Evolutionary conservation across 2,888 invertebrate genomes (phyloP), one percentile per base, ranked within the genome.

Genomic region (Sympetrum striolatum): DNA sequence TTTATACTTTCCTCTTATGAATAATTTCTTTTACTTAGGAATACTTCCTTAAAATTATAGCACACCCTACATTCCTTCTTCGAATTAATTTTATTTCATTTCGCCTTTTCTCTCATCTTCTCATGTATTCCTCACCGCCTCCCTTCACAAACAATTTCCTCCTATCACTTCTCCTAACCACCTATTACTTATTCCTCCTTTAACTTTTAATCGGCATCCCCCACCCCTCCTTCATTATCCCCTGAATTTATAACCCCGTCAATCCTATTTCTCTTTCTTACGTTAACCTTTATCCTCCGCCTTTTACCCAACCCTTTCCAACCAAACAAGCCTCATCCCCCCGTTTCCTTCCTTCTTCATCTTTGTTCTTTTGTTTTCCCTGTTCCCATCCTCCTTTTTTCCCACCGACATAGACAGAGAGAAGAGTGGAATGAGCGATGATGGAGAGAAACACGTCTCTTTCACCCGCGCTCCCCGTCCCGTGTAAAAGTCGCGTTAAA

Each of bases 201-300:
- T 86, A 35, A 22, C 64, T 39, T 64, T 37, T n/a, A 22, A 37
- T 31, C 64, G 31, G 37, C 60, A n/a, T 81, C 25, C 81, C 22
- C 64, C 31, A 12, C 37, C 53, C 86, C 86, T 58, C 86, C 86
- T 86, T 86, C 86, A 86, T 86, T 86, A 86, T 86, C 86, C 86
- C 86, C n/a, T 60, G 86, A 86, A 86, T 86, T 86, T 86, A 86
- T 86, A 86, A 37, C 86, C 58, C 86, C 86, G 86, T 86, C 86
- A 86, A 86, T 64, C 86, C 86, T 86, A 86, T 86, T 86, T 86
- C 60, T 60, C 86, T 86, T 58, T 86, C 86, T 86, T 86, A 37
- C 86, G 60, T 64, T 64, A 60, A 86, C 86, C 86, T 86, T 86
- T 64, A 86, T 86, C 60, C 86, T 37, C 37, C n/a, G 58, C 86